Conservation (phyloP, 2,888 invertebrate genomes). For the Cinara cedri region DNA sequence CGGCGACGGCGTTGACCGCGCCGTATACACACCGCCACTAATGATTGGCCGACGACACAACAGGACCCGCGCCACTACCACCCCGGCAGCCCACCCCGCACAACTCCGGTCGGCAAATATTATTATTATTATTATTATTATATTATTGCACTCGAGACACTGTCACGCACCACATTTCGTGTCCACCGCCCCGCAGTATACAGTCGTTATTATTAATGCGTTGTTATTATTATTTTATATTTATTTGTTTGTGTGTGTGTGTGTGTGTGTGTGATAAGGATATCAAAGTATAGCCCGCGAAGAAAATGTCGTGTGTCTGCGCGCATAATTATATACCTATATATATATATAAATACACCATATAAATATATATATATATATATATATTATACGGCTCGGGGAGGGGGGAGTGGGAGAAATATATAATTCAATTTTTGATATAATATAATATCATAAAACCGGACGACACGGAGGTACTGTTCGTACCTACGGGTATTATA, state of each 20-base stretch:
- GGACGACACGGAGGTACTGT: not conserved
- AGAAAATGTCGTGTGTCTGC: constrained; percentile 27
- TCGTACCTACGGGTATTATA: not conserved
- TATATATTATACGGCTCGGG: not conserved
- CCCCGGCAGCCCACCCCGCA: not conserved
- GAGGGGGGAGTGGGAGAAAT: no score
- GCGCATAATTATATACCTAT: not conserved
- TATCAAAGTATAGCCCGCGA: not conserved
- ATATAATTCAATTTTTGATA: constrained; percentile 43
- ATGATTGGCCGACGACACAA: constrained; percentile 55
- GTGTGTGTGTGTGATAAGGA: constrained; percentile 24
- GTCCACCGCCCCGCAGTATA: constrained; percentile 34
- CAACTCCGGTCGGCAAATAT: constrained; percentile 16
- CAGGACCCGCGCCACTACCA: not conserved
- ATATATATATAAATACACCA: no score
- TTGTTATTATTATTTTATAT: constrained; percentile 35
- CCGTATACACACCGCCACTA: constrained; percentile 24
- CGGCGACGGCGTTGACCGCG: constrained; percentile 27
- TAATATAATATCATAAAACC: not conserved
- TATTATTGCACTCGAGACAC: constrained; percentile 31
- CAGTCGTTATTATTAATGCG: constrained; percentile 32
- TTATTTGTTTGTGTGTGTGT: not conserved
- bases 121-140: no score
- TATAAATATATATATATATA: no score
- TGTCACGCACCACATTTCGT: constrained; percentile 55